phyloP scores from a whole-genome alignment of 2,113 vertebrate genomes.

The Willisornis vidua region DNA sequence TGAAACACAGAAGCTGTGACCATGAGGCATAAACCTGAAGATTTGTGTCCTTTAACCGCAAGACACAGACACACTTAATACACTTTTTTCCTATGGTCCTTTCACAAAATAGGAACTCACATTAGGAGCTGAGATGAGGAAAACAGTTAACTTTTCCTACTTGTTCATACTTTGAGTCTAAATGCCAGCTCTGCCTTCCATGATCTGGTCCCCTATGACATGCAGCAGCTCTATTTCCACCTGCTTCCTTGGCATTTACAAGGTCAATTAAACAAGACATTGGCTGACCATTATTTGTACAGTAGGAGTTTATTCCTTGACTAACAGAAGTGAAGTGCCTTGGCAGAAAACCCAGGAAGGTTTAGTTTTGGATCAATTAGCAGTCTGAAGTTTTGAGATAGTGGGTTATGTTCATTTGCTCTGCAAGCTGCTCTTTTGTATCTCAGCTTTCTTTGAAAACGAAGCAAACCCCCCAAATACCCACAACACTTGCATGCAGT shows the following conservation, averaged over 20 bases:
- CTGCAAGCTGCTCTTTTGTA: background rate
- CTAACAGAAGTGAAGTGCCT: background rate
- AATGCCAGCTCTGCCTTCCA: background rate
- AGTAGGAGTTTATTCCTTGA: background rate
- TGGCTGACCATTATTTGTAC: constrained; percentile 2
- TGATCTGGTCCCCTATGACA: background rate
- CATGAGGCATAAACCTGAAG: background rate
- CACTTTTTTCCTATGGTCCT: background rate
- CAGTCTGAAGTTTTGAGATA: background rate
- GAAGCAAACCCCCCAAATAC: background rate
- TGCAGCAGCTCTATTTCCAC: background rate
- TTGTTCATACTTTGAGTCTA: background rate
- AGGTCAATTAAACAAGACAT: constrained; percentile 49
- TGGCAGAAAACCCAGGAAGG: background rate
- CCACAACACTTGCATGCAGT: background rate
- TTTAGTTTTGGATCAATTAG: background rate
- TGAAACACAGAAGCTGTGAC: background rate
- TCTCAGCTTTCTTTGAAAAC: constrained; percentile 13
- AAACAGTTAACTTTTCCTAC: background rate
- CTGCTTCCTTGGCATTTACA: constrained; percentile 9
- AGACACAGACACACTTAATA: background rate
- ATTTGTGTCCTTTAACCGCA: background rate
- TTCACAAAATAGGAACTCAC: background rate
- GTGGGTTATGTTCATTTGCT: background rate
- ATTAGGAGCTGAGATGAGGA: background rate